These are phyloP conservation scores for Petaurus breviceps DNA, from an alignment of 2,113 vertebrate genomes.

Conservation along the genomic window DNA sequence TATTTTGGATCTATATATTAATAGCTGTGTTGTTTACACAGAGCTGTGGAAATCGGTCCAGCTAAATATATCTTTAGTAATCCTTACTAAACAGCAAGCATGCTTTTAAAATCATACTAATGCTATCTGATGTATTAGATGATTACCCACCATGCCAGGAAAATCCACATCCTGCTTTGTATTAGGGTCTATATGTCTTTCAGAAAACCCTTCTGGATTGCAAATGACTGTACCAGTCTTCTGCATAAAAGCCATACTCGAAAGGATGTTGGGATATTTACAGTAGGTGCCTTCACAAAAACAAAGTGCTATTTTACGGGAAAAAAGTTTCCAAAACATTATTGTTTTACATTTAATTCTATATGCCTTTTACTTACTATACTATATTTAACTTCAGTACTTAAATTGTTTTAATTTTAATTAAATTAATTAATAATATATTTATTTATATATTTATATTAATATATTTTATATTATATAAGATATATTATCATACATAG, in stretches of 20 bases:
- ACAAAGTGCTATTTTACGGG: slow-evolving; percentile 74
- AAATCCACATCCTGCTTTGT: slow-evolving; percentile 11
- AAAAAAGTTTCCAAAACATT: slow-evolving; percentile 28
- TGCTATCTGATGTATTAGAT: neutral
- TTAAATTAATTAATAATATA: no score
- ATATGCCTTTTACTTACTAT: slow-evolving; percentile 61
- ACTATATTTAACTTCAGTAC: slow-evolving; percentile 57
- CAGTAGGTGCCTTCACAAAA: slow-evolving; percentile 67
- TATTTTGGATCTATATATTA: slow-evolving; percentile 11
- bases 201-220: slow-evolving; percentile 47
- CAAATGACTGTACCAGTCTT: slow-evolving; percentile 77
- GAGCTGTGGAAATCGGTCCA: slow-evolving; percentile 35
- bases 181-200: slow-evolving; percentile 40
- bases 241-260: slow-evolving; percentile 77
- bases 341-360: slow-evolving; percentile 51
- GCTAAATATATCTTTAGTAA: slow-evolving; percentile 35
- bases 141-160: slow-evolving; percentile 56
- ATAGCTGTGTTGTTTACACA: neutral
- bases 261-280: slow-evolving; percentile 77
- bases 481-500: no score
- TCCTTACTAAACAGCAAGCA: slow-evolving; percentile 17
- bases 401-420: slow-evolving; percentile 57
- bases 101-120: slow-evolving; percentile 48
- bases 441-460: no score
- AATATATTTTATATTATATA: no score